A percentile compares a stretch with the other conserved stretches of the same genome.
phyloP scores from a whole-genome alignment of 2,113 vertebrate genomes.

The Dryoscopus gambensis region DNA sequence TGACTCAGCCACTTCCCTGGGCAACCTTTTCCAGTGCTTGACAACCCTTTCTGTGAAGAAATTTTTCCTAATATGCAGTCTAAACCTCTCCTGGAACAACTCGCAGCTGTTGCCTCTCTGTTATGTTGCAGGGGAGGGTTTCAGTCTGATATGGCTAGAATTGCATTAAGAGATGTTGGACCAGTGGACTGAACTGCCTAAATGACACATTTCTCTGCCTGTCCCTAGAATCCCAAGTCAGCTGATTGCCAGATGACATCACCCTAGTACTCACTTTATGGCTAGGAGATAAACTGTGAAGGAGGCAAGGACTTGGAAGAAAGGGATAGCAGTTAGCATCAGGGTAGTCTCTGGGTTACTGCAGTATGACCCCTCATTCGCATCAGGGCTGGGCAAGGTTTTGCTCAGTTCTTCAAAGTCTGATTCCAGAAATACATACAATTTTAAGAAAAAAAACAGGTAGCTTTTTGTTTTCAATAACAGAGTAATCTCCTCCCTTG shows the following conservation, averaged over 20 bases:
- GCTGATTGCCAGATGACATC: not conserved
- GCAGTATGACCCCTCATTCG: not conserved
- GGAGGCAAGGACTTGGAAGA: not conserved
- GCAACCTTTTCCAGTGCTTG: not conserved
- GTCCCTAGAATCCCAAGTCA: not conserved
- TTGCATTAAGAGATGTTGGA: not conserved
- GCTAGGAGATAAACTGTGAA: not conserved
- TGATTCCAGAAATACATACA: not conserved
- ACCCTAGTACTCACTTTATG: not conserved
- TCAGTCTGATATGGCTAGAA: not conserved
- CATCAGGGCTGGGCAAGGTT: fast-evolving
- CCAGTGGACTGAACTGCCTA: not conserved
- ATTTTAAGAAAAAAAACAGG: not conserved
- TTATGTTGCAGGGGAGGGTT: not conserved
- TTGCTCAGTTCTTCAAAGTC: not conserved
- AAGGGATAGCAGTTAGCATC: not conserved
- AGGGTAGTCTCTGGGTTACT: not conserved
- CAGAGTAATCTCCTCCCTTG: not conserved
- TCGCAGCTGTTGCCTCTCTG: not conserved
- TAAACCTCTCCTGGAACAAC: not conserved
- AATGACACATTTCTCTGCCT: not conserved
- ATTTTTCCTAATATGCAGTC: not conserved
- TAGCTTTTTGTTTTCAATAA: not conserved
- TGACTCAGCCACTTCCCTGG: not conserved
- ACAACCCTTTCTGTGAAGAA: not conserved